Percentiles rank a stretch among this genome's conserved stretches.
Conservation (phyloP, 2,113 vertebrate genomes). For the Thunnus thynnus region DNA sequence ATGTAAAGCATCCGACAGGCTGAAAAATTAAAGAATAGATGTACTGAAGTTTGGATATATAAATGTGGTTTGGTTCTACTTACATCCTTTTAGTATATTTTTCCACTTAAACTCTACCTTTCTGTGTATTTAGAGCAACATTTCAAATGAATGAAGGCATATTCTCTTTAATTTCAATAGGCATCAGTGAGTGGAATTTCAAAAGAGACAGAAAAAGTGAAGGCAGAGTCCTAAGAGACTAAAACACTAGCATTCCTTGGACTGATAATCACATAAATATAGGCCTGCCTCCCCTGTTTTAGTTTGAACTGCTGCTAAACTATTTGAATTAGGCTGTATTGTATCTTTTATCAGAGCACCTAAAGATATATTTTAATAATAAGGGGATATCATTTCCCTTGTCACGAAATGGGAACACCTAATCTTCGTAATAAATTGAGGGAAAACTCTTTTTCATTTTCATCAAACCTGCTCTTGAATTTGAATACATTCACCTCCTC, state of each 20-base stretch:
- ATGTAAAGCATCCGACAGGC: not conserved
- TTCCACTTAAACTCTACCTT: too few species aligned
- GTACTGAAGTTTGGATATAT: too few species aligned
- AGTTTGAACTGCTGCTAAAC: too few species aligned
- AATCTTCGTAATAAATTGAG: not conserved
- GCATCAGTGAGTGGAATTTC: not conserved
- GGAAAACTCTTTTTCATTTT: not conserved
- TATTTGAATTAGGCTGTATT: not conserved
- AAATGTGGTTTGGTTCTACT: too few species aligned
- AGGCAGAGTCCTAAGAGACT: not conserved
- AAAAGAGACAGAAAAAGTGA: not conserved
- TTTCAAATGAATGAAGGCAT: not conserved
- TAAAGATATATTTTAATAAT: not conserved
- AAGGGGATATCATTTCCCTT: not conserved
- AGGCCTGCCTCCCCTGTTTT: too few species aligned
- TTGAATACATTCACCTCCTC: slow-evolving; percentile 14
- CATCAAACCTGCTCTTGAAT: not conserved
- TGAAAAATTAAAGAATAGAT: not conserved
- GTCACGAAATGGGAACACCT: not conserved
- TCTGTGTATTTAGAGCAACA: too few species aligned
- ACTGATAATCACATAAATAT: not conserved
- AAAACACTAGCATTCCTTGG: not conserved
- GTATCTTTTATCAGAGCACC: not conserved
- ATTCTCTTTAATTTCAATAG: not conserved
- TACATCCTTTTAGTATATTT: too few species aligned